Evolutionary conservation across 1,140 invertebrate genomes (phyloP), one percentile per base, ranked within the genome.

Genomic region (Cydia pomonella): DNA sequence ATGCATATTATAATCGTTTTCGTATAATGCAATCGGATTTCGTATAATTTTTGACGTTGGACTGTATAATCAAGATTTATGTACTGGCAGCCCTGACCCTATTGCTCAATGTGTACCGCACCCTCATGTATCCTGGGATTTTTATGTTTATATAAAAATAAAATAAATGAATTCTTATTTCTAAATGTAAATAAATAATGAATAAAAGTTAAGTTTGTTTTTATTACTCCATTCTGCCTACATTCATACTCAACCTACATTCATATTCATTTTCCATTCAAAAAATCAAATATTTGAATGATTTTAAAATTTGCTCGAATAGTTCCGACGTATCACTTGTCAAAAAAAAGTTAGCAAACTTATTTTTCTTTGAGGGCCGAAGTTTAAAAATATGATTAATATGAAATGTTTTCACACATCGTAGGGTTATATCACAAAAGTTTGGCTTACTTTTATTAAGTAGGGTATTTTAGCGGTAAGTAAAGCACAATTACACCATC

Each of bases 381-480:
- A 59, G 53, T 59, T 59, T 59, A 18, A 59, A 50, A 69, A 33
- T 13, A 16, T 69, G 23, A 64, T 16, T 38, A 25, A 18, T 64
- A 33, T 10, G 9, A 38, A 69, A 69, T 69, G 64, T 38, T 69
- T 33, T 38, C 18, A 69, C 27, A 33, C 27, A 38, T 69, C 16
- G 16, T n/a, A 69, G 64, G 64, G 64, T 69, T 38, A 33, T 21
- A 18, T 59, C 13, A 69, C 64, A 33, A 69, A 69, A 69, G 1
- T 16, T 38, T 38, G 23, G 1, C 9, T 38, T 18, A 66, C 33
- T 71, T 71, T 38, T 71, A 71, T 33, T 59, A 75, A 59, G 23
- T 66, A 75, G 74, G 74, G 74, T 75, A 38, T 66, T 18, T 66
- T 33, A 69, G 0, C 16, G 29, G 27, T 69, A 18, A 69, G 64